Evolutionary conservation across 2,113 vertebrate genomes (phyloP), one percentile per base, ranked within the genome.

Genomic region (Tautogolabrus adspersus): DNA sequence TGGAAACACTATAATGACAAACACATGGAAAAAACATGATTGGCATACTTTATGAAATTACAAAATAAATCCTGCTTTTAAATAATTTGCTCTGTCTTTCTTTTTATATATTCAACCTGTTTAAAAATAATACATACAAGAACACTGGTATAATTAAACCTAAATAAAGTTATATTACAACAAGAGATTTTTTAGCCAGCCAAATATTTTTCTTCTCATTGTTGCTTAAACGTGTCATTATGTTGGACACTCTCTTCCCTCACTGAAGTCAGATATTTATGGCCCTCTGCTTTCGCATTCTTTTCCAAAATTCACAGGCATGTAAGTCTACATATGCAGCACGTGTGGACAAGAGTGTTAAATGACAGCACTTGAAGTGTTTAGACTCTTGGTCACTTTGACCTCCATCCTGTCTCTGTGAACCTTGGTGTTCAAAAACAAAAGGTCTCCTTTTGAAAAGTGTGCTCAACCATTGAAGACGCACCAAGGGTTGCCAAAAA

Each of bases 311-410:
- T 83, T 58, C 34, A 55, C 68, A 76, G 66, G 19, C 81, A 47
- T 72, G 77, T 84, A 52, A 65, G 66, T 42, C 62, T 66, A 69
- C 79, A 62, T 75, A 57, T 0, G 60, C n/a, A 62, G 66, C 84
- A 81, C 60, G 54, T 71, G 79, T 72, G 73, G 42, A 75, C 75
- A 61, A 10, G 66, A 54, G 49, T 62, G 60, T 59, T 8, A 58
- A 57, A 75, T 72, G 63, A 82, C 77, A 68, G 72, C 61, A 52
- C 8, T 11, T 19, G 9, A 44, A 21, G 40, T 23, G 55, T 77
- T 89, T 59, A 52, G 69, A 81, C 64, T 58, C 55, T n/a, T 82
- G 85, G 77, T 73, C 71, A 79, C 75, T 87, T 52, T 77, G 73
- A 78, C 72, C 77, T 79, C 66, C 46, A 56, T 34, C 58, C 26